phyloP scores from a whole-genome alignment of 2,113 vertebrate genomes.

The Neomonachus schauinslandi region DNA sequence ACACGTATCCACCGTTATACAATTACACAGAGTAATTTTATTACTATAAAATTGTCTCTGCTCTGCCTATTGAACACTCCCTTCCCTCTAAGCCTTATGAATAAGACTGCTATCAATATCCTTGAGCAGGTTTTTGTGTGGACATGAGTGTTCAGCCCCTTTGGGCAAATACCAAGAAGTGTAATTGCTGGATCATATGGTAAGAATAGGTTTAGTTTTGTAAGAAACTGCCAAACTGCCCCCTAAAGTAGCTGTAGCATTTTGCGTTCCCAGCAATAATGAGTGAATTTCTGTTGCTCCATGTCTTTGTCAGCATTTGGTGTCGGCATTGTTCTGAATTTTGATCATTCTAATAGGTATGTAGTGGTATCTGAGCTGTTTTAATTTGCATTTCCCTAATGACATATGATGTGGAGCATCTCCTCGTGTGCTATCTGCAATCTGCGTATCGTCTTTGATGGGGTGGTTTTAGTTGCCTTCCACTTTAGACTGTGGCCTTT shows the following conservation, averaged over 20 bases:
- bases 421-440: not conserved
- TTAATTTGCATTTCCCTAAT: not conserved
- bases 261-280: not conserved
- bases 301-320: not conserved
- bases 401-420: not conserved
- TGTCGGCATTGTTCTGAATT: not conserved
- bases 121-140: not conserved
- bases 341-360: not conserved
- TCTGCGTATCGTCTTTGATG: not conserved
- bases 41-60: not conserved
- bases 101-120: not conserved
- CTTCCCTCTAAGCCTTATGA: not conserved
- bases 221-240: not conserved
- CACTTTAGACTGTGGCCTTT: not conserved
- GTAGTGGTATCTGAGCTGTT: not conserved
- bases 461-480: not conserved
- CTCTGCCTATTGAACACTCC: not conserved
- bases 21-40: not conserved
- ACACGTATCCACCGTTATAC: not conserved
- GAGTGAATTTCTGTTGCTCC: not conserved
- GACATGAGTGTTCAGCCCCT: not conserved
- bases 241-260: not conserved
- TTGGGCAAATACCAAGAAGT: not conserved
- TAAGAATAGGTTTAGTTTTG: not conserved
- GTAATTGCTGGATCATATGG: not conserved